Conservation (phyloP, 2,113 vertebrate genomes). For the Cynoglossus semilaevis region DNA sequence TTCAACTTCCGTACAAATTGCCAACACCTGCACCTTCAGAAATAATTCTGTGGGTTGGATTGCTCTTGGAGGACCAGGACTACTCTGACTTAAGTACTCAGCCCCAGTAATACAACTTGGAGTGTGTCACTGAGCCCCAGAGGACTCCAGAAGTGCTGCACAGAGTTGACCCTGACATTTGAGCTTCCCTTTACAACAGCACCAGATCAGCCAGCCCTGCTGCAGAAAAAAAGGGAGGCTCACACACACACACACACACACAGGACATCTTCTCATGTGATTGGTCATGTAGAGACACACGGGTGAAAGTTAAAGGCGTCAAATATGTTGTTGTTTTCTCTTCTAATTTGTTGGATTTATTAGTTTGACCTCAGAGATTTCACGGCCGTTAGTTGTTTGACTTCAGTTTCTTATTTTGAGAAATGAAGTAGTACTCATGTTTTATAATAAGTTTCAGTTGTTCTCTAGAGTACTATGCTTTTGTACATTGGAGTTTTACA, state of each 20-base stretch:
- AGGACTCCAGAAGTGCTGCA: neutral
- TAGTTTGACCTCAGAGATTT: no score
- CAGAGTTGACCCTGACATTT: slow-evolving; percentile 4
- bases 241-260: neutral
- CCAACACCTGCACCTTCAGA: neutral
- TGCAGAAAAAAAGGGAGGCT: slow-evolving; percentile 12
- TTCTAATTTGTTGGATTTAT: no score
- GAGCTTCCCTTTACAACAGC: slow-evolving; percentile 2
- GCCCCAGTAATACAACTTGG: neutral
- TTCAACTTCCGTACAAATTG: no score
- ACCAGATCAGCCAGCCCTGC: slow-evolving; percentile 7
- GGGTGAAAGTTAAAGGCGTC: no score
- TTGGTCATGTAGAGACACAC: slow-evolving; percentile 20
- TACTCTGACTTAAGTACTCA: neutral
- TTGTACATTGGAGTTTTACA: no score
- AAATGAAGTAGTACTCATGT: no score
- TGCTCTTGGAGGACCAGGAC: neutral
- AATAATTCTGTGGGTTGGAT: neutral
- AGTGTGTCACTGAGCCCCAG: neutral
- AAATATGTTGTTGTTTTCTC: no score
- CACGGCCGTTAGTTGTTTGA: no score
- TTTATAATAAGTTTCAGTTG: no score
- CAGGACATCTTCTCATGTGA: slow-evolving; percentile 2
- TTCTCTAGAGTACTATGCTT: no score
- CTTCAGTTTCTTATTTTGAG: no score